Evolutionary conservation across 2,113 vertebrate species (phyloP).

Genomic region (Perognathus longimembris): DNA sequence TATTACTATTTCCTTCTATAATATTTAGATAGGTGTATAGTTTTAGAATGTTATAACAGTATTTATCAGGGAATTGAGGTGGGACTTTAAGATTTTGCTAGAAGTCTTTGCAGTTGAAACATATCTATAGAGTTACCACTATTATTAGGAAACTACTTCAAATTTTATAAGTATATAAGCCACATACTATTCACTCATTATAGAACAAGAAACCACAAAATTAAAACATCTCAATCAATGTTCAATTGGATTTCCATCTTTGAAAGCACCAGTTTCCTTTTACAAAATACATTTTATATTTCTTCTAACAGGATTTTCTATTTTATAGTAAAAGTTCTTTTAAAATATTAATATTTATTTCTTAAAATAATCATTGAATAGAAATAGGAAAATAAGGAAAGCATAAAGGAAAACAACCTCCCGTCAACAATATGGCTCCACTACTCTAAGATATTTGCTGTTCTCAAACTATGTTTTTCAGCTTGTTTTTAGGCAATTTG

Average conservation of each 20-base stretch:
- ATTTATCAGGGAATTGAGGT: not conserved
- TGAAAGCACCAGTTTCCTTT: slow-evolving; percentile 26
- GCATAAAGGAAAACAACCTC: slow-evolving; percentile 27
- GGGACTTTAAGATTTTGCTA: slow-evolving; percentile 2
- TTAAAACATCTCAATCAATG: slow-evolving; percentile 14
- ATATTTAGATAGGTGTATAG: slow-evolving; percentile 22
- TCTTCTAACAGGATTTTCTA: not conserved
- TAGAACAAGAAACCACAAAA: slow-evolving; percentile 17
- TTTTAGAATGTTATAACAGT: slow-evolving; percentile 31
- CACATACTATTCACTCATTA: slow-evolving; percentile 31
- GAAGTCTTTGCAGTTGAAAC: slow-evolving; percentile 49
- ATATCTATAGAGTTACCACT: slow-evolving; percentile 3
- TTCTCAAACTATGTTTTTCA: slow-evolving; percentile 26
- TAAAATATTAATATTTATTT: slow-evolving; percentile 17
- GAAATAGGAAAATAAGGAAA: slow-evolving; percentile 11
- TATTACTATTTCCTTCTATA: slow-evolving; percentile 40
- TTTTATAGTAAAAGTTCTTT: slow-evolving; percentile 25
- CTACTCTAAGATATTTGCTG: slow-evolving; percentile 23
- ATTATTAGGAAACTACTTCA: not conserved
- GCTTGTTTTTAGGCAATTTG: slow-evolving; percentile 54
- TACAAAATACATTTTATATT: slow-evolving; percentile 29
- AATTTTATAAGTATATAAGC: slow-evolving; percentile 29
- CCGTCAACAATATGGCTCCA: not conserved
- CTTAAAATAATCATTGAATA: slow-evolving; percentile 39
- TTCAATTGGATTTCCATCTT: slow-evolving; percentile 13